phyloP scores from a whole-genome alignment of 2,113 vertebrate genomes.

The Trinectes maculatus region DNA sequence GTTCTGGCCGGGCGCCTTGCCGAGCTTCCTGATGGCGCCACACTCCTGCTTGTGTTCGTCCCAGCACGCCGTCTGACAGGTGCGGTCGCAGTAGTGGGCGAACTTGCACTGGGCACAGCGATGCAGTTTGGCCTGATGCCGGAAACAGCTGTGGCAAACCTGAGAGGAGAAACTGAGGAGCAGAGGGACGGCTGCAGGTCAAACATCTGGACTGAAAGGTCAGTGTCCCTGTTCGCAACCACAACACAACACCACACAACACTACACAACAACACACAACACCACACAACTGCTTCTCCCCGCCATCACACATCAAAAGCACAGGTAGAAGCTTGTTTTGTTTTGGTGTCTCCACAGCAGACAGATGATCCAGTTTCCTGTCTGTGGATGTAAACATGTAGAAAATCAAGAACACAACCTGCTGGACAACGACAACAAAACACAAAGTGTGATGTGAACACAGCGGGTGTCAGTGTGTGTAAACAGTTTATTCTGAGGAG shows the following conservation, averaged over 20 bases:
- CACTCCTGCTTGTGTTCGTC: conserved; percentile 93
- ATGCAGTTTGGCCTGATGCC: conserved; percentile 88
- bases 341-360: too few relatives aligned
- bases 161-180: conserved; percentile 82
- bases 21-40: conserved; percentile 84
- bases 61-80: conserved; percentile 95
- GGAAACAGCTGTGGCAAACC: conserved; percentile 97
- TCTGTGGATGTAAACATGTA: too few relatives aligned
- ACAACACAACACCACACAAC: too few relatives aligned
- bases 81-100: conserved; percentile 93
- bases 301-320: too few relatives aligned
- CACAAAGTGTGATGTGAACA: neutral
- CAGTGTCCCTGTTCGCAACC: too few relatives aligned
- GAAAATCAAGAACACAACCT: neutral
- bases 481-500: conserved; percentile 45
- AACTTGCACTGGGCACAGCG: conserved; percentile 94
- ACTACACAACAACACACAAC: too few relatives aligned
- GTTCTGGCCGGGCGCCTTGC: conserved; percentile 86
- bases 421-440: neutral
- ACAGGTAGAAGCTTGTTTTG: too few relatives aligned
- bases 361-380: too few relatives aligned
- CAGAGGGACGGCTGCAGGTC: too few relatives aligned
- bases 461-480: conserved; percentile 11
- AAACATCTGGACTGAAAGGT: too few relatives aligned
- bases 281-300: too few relatives aligned